Evolutionary conservation across 2,113 vertebrate genomes (phyloP), one percentile per base, ranked within the genome.

Genomic region (Lasiurus cinereus): DNA sequence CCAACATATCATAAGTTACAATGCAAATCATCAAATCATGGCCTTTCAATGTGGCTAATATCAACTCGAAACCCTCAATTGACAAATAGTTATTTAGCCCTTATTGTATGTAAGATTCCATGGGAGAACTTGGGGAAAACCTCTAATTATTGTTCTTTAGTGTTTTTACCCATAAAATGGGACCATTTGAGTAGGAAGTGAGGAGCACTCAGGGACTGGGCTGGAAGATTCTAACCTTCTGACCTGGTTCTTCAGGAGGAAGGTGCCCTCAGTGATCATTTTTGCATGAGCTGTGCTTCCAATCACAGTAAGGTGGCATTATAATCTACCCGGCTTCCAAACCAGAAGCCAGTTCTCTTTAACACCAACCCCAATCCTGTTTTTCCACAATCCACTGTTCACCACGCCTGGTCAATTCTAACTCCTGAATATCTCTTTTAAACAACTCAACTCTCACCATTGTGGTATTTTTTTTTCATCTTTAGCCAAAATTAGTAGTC

Each of bases 21-120:
- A n/a, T 24, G 43, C 67, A 22, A 90, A 31, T 14, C n/a, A 64
- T 70, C 59, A 83, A 8, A 93, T 83, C 22, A 79, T 50, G 56
- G 9, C 12, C 62, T 78, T 39, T 92, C 64, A 74, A 93, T 94
- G 36, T 92, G 77, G 33, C 15, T 54, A 88, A 77, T 64, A 74
- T 69, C 13, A 85, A 83, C 52, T 18, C 92, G 83, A 94, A 96
- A 62, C 13, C 18, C 59, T 86, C 31, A 39, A 59, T 8, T 52
- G 52, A 80, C 19, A 84, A 84, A 21, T 29, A 86, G 8, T 56
- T 91, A 74, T 83, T 94, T 92, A 84, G 59, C 18, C 7, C 27
- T 76, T 66, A 91, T 56, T 72, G 43, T 27, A 50, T 11, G 27
- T 56, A 74, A 96, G 6, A 85, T 77, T 94, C 39, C 12, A 56